Percentiles rank a stretch among this genome's conserved stretches.
These are phyloP conservation scores for Gymnoscopelus microlampas DNA, from an alignment of 2,797 vertebrate genomes.

Conservation along the genomic window DNA sequence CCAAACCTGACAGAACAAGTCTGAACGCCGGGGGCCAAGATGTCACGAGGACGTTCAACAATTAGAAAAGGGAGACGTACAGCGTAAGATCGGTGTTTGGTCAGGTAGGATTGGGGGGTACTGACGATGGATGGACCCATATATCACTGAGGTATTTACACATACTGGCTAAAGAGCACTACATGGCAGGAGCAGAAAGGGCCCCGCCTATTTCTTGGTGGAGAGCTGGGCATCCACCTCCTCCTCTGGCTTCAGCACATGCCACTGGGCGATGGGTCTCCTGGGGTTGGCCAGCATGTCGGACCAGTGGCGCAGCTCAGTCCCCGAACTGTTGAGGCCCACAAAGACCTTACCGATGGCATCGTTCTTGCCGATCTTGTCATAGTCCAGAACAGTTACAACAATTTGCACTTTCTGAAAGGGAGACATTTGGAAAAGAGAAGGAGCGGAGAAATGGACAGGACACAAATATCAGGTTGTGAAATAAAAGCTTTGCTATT, in stretches of 20 bases:
- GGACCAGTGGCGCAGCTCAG: conserved; percentile 98
- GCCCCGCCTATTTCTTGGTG: conserved; percentile 92
- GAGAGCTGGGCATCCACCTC: conserved; percentile 97
- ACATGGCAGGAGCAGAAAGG: conserved; percentile 90
- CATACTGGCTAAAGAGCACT: conserved; percentile 98
- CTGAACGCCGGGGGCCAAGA: conserved; percentile 26
- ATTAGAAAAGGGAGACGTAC: conserved; percentile 59
- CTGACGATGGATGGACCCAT: conserved; percentile 91
- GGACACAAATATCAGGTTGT: not conserved
- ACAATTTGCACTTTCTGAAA: conserved; percentile 99
- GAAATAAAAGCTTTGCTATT: not conserved
- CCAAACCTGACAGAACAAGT: conserved; percentile 54
- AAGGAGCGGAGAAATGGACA: conserved; percentile 24
- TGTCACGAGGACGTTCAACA: conserved; percentile 77
- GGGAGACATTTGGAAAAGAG: not conserved
- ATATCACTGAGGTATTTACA: conserved; percentile 99
- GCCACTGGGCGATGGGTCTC: conserved; percentile 99
- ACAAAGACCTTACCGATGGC: conserved; percentile 99
- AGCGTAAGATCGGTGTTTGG: conserved; percentile 34
- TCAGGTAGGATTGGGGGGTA: conserved; percentile 75
- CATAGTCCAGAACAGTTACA: conserved; percentile 99
- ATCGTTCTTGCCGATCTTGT: conserved; percentile 99
- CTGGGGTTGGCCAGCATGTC: conserved; percentile 99
- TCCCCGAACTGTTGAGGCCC: conserved; percentile 97
- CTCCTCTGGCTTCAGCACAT: conserved; percentile 96